phyloP scores from a whole-genome alignment of 1,140 invertebrate genomes.

The Drosophila pachea region DNA sequence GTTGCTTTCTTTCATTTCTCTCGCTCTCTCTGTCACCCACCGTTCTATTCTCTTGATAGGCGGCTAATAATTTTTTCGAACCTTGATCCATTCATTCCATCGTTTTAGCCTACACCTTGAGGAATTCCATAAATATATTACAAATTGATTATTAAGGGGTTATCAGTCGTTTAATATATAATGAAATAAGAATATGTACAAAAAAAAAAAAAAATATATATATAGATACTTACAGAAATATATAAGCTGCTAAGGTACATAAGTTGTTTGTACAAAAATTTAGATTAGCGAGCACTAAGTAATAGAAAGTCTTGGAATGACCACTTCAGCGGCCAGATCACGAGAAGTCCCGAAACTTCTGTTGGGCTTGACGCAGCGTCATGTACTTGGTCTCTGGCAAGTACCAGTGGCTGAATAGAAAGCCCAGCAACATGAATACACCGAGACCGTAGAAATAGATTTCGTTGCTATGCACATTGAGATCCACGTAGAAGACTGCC shows the following conservation, averaged over 20 bases:
- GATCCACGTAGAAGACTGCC: slow-evolving; percentile 24
- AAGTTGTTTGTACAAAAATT: slow-evolving; percentile 30
- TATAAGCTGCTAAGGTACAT: slow-evolving; percentile 2
- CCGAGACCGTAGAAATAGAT: slow-evolving; percentile 55
- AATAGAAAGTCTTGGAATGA: slow-evolving; percentile 33
- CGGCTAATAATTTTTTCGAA: too few relatives aligned
- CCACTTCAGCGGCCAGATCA: slow-evolving; percentile 44
- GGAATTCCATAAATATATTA: too few relatives aligned
- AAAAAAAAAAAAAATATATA: slow-evolving; percentile 12
- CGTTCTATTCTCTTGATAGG: too few relatives aligned
- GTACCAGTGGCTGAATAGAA: slow-evolving; percentile 49
- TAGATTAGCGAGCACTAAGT: slow-evolving; percentile 24
- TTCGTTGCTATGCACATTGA: slow-evolving; percentile 12
- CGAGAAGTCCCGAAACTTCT: slow-evolving; percentile 58
- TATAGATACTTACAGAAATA: slow-evolving; percentile 7
- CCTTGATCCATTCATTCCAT: too few relatives aligned
- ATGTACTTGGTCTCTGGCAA: slow-evolving; percentile 66
- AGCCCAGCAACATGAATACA: slow-evolving; percentile 42
- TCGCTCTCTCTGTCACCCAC: too few relatives aligned
- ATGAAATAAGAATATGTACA: too few relatives aligned
- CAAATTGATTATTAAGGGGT: slow-evolving; percentile 10
- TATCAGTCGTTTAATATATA: slow-evolving; percentile 23
- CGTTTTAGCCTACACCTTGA: too few relatives aligned
- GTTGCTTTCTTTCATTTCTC: too few relatives aligned
- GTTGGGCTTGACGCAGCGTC: slow-evolving; percentile 60